Conservation (phyloP, 2,888 invertebrate genomes). For the Dascillus cervinus region DNA sequence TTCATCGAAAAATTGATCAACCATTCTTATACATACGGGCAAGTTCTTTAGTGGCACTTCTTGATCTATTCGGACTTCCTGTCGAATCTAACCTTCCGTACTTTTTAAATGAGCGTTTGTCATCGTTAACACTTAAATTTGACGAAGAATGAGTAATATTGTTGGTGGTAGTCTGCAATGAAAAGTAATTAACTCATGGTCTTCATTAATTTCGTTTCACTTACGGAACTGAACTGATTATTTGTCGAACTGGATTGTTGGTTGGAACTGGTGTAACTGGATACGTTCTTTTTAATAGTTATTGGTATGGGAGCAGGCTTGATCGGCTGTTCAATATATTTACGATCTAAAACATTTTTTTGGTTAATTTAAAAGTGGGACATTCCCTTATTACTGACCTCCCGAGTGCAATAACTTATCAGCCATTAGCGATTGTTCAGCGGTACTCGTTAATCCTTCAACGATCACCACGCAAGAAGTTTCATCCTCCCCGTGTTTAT, state of each 20-base stretch:
- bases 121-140: slow-evolving; percentile 39
- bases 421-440: slow-evolving; percentile 76
- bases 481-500: slow-evolving; percentile 90
- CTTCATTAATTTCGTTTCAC: too few species aligned
- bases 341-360: slow-evolving; percentile 53
- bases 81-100: slow-evolving; percentile 66
- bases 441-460: slow-evolving; percentile 73
- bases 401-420: slow-evolving; percentile 86
- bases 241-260: slow-evolving; percentile 32
- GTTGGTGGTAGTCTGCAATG: too few species aligned
- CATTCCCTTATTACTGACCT: too few species aligned
- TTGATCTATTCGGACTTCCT: slow-evolving; percentile 77
- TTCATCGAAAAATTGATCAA: slow-evolving; percentile 1
- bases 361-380: neutral
- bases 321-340: slow-evolving; percentile 78
- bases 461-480: slow-evolving; percentile 93
- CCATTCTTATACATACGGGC: slow-evolving; percentile 55
- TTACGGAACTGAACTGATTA: too few species aligned
- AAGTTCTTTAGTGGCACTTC: slow-evolving; percentile 85
- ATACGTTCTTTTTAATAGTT: slow-evolving; percentile 51
- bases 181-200: too few species aligned
- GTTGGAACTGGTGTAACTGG: slow-evolving; percentile 44
- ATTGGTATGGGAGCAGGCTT: slow-evolving; percentile 73
- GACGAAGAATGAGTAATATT: slow-evolving; percentile 41
- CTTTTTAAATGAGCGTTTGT: slow-evolving; percentile 50